Conservation (phyloP, 2,113 vertebrate species). For the Thalassoma bifasciatum region DNA sequence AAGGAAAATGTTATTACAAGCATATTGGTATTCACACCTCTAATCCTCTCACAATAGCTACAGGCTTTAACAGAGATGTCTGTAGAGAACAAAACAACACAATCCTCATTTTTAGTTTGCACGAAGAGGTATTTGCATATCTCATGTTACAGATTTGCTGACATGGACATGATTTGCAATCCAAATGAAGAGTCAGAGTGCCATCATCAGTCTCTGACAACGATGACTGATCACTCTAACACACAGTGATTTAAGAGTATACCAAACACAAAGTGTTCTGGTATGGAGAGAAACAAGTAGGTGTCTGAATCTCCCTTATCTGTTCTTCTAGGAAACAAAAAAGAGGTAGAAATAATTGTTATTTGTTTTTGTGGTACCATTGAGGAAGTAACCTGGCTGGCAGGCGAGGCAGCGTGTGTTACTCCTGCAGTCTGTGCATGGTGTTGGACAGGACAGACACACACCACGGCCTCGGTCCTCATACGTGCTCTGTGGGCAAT, state of each 20-base stretch:
- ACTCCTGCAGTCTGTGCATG: conserved; percentile 83
- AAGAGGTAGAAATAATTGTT: not conserved
- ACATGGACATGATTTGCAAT: conserved; percentile 71
- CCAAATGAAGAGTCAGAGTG: conserved; percentile 65
- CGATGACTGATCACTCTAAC: conserved; percentile 29
- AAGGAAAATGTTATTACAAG: too few relatives aligned
- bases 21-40: too few relatives aligned
- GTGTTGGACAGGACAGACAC: conserved; percentile 78
- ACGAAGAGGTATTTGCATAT: conserved; percentile 62
- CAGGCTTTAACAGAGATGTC: not conserved
- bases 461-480: conserved; percentile 72
- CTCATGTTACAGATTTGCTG: conserved; percentile 47
- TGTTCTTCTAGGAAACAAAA: not conserved
- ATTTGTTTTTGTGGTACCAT: conserved; percentile 63
- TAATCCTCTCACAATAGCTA: not conserved
- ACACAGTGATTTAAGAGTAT: not conserved
- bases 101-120: conserved; percentile 54
- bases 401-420: conserved; percentile 80
- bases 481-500: conserved; percentile 83
- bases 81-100: conserved; percentile 9
- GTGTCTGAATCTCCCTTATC: not conserved
- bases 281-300: not conserved
- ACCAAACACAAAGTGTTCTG: conserved; percentile 2
- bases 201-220: conserved; percentile 27
- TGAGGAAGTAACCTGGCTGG: conserved; percentile 80